Conservation (phyloP, 2,797 vertebrate species). For the Carcharodon carcharias region DNA sequence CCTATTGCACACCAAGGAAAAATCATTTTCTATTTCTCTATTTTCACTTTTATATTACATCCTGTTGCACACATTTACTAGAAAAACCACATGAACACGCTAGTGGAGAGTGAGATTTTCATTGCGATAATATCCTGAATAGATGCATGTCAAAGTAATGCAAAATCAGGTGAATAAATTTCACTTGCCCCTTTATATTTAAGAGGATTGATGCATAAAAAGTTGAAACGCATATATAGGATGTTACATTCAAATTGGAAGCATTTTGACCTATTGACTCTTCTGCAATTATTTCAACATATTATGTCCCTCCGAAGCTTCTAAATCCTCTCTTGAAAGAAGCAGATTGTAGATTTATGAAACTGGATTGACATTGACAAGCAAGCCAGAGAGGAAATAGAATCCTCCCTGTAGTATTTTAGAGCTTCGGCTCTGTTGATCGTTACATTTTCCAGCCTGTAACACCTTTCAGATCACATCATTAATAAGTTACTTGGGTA, state of each 20-base stretch:
- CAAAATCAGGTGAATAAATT: not conserved
- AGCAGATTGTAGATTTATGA: not conserved
- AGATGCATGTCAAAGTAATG: not conserved
- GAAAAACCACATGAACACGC: not conserved
- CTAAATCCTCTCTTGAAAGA: not conserved
- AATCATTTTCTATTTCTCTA: not conserved
- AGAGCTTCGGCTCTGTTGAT: not conserved
- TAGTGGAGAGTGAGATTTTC: not conserved
- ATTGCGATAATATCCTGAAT: not conserved
- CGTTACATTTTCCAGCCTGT: not conserved
- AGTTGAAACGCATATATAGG: not conserved
- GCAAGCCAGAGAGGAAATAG: not conserved
- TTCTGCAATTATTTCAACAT: not conserved
- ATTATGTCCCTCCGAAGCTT: not conserved
- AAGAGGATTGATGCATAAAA: not conserved
- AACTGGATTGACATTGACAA: not conserved
- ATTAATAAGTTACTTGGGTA: conserved; percentile 3
- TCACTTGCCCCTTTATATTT: not conserved
- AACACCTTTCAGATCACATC: not conserved
- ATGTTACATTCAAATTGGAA: not conserved
- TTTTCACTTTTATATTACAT: not conserved
- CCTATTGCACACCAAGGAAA: not conserved
- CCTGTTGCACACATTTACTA: not conserved
- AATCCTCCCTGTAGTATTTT: not conserved
- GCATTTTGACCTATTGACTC: not conserved